Base-by-base conservation (phyloP, 2,888 invertebrate genomes). In the Elysia crispata region DNA sequence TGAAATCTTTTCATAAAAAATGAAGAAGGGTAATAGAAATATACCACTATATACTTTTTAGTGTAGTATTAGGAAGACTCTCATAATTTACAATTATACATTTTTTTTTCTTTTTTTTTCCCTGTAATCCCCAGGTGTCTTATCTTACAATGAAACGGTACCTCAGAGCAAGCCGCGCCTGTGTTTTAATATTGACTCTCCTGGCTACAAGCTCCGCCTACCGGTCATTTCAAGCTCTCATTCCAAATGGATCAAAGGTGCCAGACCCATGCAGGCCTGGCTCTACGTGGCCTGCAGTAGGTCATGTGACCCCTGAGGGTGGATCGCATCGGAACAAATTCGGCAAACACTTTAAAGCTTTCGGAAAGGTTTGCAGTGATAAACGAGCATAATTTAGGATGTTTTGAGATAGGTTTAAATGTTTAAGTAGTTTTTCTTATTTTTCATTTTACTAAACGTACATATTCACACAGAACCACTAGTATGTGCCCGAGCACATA, bases 211-310 rank as follows among this genome's bases (percentile, higher is more conserved):
- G 23, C 57, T 31, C 31, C 0, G 30, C 60, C 11, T 79, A 70
- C 75, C 69, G 75, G 1, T 23, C 69, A 11, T 82, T 54, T 33
- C 81, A 83, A 78, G 77, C 79, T 0, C 57, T 67, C 11, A 81
- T 87, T 57, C 87, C 87, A 20, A 86, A 87, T 73, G 87, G 84
- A 0, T 80, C 80, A 49, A 79, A 79, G n/a, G 85, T 87, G 30
- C 81, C 82, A 1, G 81, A 87, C 77, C 87, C 87, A 0, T 87
- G 87, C 74, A 74, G 76, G 41, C 74, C 76, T 8, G 77, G 78
- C 0, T 67, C 80, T n/a, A 64, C 81, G 1, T 87, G 87, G 87
- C 80, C 78, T 23, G 87, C 85, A 20, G 84, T 85, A 11, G 87
- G 87, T 0, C 87, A 87, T 76, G 50, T 81, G 33, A 74, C 79